phyloP scores from a whole-genome alignment of 2,888 invertebrate genomes.

The Torymus tubicola region DNA sequence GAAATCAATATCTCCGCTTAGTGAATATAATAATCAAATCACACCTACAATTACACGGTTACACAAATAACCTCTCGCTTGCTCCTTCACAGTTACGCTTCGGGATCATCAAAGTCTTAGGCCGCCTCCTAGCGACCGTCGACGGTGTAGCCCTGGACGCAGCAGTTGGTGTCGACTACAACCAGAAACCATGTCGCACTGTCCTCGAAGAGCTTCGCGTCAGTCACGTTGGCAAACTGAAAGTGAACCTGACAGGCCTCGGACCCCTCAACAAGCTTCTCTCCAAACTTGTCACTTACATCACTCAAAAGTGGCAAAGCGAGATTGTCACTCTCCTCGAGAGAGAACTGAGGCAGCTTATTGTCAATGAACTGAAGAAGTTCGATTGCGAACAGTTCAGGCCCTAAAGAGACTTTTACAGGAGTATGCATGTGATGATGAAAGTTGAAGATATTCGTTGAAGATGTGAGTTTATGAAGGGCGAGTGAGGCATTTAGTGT shows the following conservation, averaged over 20 bases:
- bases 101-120: constrained; percentile 57
- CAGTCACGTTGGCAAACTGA: constrained; percentile 58
- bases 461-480: no score
- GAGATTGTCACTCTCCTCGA: constrained; percentile 59
- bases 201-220: constrained; percentile 58
- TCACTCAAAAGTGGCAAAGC: constrained; percentile 59
- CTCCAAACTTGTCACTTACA: constrained; percentile 59
- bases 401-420: constrained; percentile 31
- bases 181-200: constrained; percentile 57
- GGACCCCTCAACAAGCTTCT: constrained; percentile 57
- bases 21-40: no score
- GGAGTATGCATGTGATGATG: no score
- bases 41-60: no score
- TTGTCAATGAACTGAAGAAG: constrained; percentile 47
- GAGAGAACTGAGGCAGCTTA: constrained; percentile 34
- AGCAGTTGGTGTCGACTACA: constrained; percentile 59
- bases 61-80: no score
- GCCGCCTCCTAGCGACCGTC: constrained; percentile 57
- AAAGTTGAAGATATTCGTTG: no score
- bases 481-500: no score
- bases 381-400: constrained; percentile 62
- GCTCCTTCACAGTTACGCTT: constrained; percentile 55
- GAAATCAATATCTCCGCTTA: no score
- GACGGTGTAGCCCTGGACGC: constrained; percentile 56
- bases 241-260: constrained; percentile 61